phyloP scores from a whole-genome alignment of 2,113 vertebrate species.

The Microcebus jonahi region DNA sequence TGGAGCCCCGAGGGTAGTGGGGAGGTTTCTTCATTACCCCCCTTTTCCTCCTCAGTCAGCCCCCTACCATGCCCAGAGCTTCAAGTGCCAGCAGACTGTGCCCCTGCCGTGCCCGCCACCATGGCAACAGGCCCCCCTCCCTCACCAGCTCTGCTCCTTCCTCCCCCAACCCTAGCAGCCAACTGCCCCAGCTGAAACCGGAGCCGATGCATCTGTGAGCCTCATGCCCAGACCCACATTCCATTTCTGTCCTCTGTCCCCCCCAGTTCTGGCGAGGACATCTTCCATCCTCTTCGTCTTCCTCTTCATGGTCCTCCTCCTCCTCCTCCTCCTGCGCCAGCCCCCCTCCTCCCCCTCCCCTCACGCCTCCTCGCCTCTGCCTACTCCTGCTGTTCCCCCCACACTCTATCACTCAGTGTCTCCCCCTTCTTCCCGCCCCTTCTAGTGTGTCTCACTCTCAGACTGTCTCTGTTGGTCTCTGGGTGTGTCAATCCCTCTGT shows the following conservation, averaged over 20 bases:
- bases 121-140: constrained; percentile 70
- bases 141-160: not conserved
- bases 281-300: constrained; percentile 26
- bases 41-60: constrained; percentile 42
- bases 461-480: constrained; percentile 61
- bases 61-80: constrained; percentile 77
- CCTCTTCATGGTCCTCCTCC: not conserved
- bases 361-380: constrained; percentile 40
- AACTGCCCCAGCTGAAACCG: constrained; percentile 80
- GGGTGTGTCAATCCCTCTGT: constrained; percentile 54
- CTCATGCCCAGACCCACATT: constrained; percentile 80
- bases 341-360: constrained; percentile 11
- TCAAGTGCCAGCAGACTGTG: constrained; percentile 78
- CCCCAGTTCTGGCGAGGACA: constrained; percentile 61
- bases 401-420: constrained; percentile 63
- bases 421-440: constrained; percentile 37
- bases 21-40: not conserved
- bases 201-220: constrained; percentile 78
- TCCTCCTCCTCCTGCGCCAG: not conserved
- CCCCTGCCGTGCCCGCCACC: constrained; percentile 74
- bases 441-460: constrained; percentile 53
- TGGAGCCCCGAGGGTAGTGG: constrained; percentile 28
- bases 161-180: constrained; percentile 48
- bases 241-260: constrained; percentile 75
- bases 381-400: constrained; percentile 60